Base-by-base conservation (phyloP, 1,140 invertebrate genomes). In the Tigriopus japonicus region DNA sequence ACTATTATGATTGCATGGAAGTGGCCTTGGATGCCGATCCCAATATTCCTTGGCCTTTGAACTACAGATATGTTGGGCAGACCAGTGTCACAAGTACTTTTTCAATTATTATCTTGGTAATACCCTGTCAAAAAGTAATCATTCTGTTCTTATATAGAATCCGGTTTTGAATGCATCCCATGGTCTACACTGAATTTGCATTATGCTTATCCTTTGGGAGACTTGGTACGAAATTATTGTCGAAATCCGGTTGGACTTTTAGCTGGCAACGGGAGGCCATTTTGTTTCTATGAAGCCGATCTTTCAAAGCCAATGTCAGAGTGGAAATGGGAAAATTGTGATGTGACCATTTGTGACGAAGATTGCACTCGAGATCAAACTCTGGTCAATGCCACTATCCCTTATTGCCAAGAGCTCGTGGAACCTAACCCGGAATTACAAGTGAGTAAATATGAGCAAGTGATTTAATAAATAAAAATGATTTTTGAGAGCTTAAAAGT, bases 291-390 rank as follows among this genome's bases (percentile, higher is more conserved):
- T 35, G 24, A 55, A 19, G 53, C 53, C 17, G 24, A 24, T 24
- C 28, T 55, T 10, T 15, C n/a, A 19, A 40, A 59, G 1, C 60
- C 60, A 7, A 58, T 55, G 42, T 49, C 62, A 24, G 28, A 42
- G 35, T 64, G 63, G 63, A 53, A 53, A 42, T 64, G 63, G 63
- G 63, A 64, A 52, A 62, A 59, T 52, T 64, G 63, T 42, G 56
- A 59, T 52, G 51, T 63, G 14, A 60, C 62, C 15, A 23, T n/a
- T 6, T 64, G 63, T 19, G 23, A 55, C 14, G 1, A 42, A 9
- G 63, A 63, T 28, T 64, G 63, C 24, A 52, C 21, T 13, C 42
- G 53, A n/a, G 62, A 59, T 35, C 55, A 54, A 60, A 43, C 55
- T 14, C 15, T 49, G 24, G 24, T 41, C 10, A 61, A 64, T 52